Evolutionary conservation across 2,113 vertebrate genomes (phyloP).

Genomic region (Cyprinodon brontotheroides): DNA sequence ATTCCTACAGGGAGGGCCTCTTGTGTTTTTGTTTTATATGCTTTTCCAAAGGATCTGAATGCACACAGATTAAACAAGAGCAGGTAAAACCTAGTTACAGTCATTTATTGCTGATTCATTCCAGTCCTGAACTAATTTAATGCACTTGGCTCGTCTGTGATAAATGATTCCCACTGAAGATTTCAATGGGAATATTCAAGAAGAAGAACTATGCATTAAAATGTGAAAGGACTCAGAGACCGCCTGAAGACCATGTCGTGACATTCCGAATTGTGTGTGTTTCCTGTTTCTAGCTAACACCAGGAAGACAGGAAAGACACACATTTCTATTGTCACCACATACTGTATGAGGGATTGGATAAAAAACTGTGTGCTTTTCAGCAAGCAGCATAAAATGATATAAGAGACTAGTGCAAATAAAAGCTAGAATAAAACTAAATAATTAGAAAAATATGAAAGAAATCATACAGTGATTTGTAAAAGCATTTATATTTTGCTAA

Average conservation of each 20-base stretch:
- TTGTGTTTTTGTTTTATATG: conserved; percentile 5
- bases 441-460: too few relatives aligned
- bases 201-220: neutral
- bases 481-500: too few relatives aligned
- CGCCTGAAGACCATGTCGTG: neutral
- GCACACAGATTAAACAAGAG: neutral
- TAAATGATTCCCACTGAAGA: conserved; percentile 7
- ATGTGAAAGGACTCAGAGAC: neutral
- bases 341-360: neutral
- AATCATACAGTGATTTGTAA: too few relatives aligned
- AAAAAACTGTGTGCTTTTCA: neutral
- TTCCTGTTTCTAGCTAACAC: too few relatives aligned
- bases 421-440: too few relatives aligned
- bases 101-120: conserved; percentile 22
- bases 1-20: neutral
- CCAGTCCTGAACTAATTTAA: conserved; percentile 1
- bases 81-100: conserved; percentile 15
- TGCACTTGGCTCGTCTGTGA: neutral
- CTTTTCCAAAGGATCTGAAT: neutral
- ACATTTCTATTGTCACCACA: neutral
- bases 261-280: too few relatives aligned
- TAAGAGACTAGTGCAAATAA: too few relatives aligned
- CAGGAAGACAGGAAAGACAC: neutral
- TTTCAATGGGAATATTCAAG: neutral
- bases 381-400: neutral